Percentiles rank a stretch among this genome's conserved stretches.
phyloP scores from a whole-genome alignment of 2,797 vertebrate species.

The Falco peregrinus region DNA sequence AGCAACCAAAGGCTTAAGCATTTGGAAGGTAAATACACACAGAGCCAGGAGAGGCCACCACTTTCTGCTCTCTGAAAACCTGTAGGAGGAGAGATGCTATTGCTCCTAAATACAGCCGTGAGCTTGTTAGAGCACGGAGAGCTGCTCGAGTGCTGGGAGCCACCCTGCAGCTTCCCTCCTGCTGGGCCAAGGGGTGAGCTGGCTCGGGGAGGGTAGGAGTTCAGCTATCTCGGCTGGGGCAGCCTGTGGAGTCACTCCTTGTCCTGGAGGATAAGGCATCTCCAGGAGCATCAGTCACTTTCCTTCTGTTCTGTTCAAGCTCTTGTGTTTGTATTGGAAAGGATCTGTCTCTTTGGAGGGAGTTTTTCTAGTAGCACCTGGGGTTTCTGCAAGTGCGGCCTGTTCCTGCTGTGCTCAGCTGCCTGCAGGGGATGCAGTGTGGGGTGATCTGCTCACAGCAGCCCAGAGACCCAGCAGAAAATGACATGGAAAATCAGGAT shows the following conservation, averaged over 20 bases:
- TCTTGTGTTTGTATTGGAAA: not conserved
- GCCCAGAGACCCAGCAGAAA: not conserved
- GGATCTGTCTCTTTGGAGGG: not conserved
- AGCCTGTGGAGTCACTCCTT: not conserved
- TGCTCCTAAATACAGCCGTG: not conserved
- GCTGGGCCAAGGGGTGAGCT: accelerated
- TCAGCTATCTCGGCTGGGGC: not conserved
- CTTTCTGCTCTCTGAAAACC: not conserved
- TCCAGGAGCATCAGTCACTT: not conserved
- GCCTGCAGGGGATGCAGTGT: not conserved
- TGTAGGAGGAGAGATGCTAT: not conserved
- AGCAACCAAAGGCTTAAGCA: not conserved
- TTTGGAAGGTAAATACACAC: not conserved
- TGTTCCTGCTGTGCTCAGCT: not conserved
- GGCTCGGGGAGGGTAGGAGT: not conserved
- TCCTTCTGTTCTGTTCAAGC: not conserved
- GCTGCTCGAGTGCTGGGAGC: not conserved
- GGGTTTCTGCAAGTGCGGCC: not conserved
- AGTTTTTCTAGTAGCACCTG: not conserved
- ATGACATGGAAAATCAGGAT: not conserved
- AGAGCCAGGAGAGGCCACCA: not conserved
- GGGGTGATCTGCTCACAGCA: not conserved
- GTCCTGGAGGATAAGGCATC: not conserved
- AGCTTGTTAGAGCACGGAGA: not conserved
- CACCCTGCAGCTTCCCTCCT: not conserved